A percentile compares a stretch with the other conserved stretches of the same genome.
Evolutionary conservation across 2,113 vertebrate genomes (phyloP).

Genomic region (Gallinago paraguaiae): DNA sequence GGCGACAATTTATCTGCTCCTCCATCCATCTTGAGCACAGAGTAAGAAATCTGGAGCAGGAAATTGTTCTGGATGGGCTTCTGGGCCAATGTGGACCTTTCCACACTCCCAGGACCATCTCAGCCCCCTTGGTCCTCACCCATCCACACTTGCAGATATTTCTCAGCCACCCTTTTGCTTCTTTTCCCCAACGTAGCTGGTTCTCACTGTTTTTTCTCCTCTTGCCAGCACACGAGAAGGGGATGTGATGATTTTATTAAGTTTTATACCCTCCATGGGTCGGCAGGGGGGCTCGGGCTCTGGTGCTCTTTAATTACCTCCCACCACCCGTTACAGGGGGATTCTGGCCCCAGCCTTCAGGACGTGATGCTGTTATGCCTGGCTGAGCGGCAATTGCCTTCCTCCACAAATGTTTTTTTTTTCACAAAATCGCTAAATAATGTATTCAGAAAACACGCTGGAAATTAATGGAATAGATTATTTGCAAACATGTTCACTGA

Average conservation of each 20-base stretch:
- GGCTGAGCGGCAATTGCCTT: not conserved
- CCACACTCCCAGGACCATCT: not conserved
- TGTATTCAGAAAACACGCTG: slow-evolving; percentile 32
- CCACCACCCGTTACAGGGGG: not conserved
- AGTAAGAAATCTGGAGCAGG: not conserved
- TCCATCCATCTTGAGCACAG: rapidly evolving
- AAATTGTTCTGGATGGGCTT: not conserved
- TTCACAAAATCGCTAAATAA: slow-evolving; percentile 3
- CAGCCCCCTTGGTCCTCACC: not conserved
- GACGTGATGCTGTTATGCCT: not conserved
- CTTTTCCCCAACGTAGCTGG: rapidly evolving
- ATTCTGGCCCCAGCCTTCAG: not conserved
- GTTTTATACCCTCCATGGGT: not conserved
- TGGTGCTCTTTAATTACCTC: not conserved
- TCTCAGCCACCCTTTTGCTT: not conserved
- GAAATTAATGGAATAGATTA: slow-evolving; percentile 64
- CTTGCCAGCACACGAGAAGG: rapidly evolving
- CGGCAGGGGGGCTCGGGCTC: not conserved
- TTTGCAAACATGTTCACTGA: slow-evolving; percentile 62
- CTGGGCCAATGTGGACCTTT: not conserved
- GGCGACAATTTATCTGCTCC: not conserved
- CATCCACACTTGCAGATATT: not conserved
- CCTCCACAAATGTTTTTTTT: not conserved
- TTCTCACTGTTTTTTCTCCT: not conserved
- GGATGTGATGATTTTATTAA: not conserved